phyloP scores from a whole-genome alignment of 2,113 vertebrate genomes.

The Heptranchias perlo region DNA sequence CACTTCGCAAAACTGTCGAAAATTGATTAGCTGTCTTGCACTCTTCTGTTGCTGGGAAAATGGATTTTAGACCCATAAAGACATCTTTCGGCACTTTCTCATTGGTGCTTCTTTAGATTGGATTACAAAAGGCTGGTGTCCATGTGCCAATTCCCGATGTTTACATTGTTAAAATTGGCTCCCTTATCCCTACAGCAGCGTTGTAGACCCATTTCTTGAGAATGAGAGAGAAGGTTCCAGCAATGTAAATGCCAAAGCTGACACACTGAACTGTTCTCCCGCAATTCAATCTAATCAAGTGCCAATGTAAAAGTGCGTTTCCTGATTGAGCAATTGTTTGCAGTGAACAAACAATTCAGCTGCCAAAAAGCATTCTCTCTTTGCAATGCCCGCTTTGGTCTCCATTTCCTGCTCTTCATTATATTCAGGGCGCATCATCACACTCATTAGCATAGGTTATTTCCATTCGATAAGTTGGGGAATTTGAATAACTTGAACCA shows the following conservation, averaged over 20 bases:
- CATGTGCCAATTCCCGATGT: neutral
- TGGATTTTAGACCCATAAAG: neutral
- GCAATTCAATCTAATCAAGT: slow-evolving; percentile 18
- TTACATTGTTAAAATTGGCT: neutral
- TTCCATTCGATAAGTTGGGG: neutral
- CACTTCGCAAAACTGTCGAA: neutral
- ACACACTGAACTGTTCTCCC: neutral
- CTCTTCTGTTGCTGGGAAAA: neutral
- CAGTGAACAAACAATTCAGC: slow-evolving; percentile 12
- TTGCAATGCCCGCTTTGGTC: neutral
- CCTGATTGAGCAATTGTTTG: slow-evolving; percentile 22
- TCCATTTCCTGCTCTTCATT: neutral
- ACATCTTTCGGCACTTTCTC: neutral
- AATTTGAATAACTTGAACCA: neutral
- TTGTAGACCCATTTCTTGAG: neutral
- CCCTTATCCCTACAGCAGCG: neutral
- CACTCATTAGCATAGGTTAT: slow-evolving; percentile 3
- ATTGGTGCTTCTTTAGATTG: neutral
- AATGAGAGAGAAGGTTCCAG: neutral
- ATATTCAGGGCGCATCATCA: neutral
- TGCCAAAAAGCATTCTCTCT: neutral
- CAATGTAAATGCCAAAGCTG: neutral
- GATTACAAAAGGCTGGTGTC: neutral
- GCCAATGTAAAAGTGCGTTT: slow-evolving; percentile 18
- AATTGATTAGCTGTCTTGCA: neutral